A percentile compares a stretch with the other conserved stretches of the same genome.
Evolutionary conservation across 2,888 invertebrate genomes (phyloP).

Genomic region (Monoplex corrugatus): DNA sequence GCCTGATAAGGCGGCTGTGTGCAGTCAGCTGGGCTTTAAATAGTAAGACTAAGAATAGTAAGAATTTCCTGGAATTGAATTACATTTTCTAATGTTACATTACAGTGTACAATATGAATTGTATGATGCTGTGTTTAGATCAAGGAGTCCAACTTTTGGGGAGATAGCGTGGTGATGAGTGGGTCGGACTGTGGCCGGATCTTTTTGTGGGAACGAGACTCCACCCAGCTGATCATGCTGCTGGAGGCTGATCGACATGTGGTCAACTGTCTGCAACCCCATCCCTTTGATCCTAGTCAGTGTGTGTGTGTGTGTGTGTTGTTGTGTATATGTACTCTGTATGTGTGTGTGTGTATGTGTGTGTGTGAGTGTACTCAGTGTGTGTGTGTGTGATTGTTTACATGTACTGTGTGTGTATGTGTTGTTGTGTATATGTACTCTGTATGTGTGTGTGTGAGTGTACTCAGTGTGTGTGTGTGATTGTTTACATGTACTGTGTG

Average conservation of each 20-base stretch:
- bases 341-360: background rate
- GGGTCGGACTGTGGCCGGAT: conserved; percentile 95
- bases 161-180: conserved; percentile 90
- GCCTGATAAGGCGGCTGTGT: too few species aligned
- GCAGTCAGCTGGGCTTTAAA: too few species aligned
- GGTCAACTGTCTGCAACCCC: conserved; percentile 92
- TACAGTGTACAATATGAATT: too few species aligned
- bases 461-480: background rate
- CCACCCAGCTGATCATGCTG: conserved; percentile 88
- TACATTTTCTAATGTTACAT: background rate
- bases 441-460: background rate
- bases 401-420: background rate
- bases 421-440: too few species aligned
- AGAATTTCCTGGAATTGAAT: too few species aligned
- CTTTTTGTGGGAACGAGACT: conserved; percentile 90
- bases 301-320: too few species aligned
- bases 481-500: background rate
- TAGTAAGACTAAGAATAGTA: too few species aligned
- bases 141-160: conserved; percentile 93
- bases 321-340: background rate
- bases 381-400: background rate
- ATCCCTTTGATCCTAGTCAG: conserved; percentile 86
- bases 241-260: conserved; percentile 90
- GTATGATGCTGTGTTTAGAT: conserved; percentile 84
- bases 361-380: background rate